A percentile compares a stretch with the other conserved stretches of the same genome.
These are phyloP conservation scores for Tortricodes alternella DNA, from an alignment of 2,888 invertebrate species.

Conservation along the genomic window DNA sequence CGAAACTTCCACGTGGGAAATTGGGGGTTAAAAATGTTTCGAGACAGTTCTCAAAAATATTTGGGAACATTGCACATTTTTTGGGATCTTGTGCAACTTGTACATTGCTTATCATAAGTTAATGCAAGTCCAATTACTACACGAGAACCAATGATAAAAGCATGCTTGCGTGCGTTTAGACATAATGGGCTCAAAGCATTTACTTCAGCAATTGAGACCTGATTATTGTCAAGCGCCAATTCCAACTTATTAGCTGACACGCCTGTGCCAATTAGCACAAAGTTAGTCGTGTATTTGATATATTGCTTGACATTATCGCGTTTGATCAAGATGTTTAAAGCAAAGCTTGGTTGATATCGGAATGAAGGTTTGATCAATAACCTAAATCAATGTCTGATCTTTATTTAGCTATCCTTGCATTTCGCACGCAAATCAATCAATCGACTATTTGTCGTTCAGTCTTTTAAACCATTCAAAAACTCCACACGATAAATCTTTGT, in stretches of 20 bases:
- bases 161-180: slow-evolving; percentile 16
- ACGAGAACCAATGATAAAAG: slow-evolving; percentile 21
- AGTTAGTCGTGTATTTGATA: slow-evolving; percentile 6
- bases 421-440: neutral
- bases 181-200: slow-evolving; percentile 31
- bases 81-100: too few species aligned
- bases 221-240: slow-evolving; percentile 35
- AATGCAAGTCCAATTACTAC: neutral
- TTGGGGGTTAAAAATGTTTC: too few species aligned
- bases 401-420: neutral
- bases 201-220: slow-evolving; percentile 32
- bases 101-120: too few species aligned
- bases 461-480: too few species aligned
- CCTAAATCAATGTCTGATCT: slow-evolving; percentile 5
- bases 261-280: slow-evolving; percentile 1
- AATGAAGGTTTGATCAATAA: slow-evolving; percentile 17
- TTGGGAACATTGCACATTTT: too few species aligned
- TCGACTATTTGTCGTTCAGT: neutral
- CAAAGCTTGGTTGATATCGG: slow-evolving; percentile 1
- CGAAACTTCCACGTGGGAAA: too few species aligned
- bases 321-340: neutral
- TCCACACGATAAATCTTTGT: too few species aligned
- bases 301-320: slow-evolving; percentile 11
- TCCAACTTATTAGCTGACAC: slow-evolving; percentile 26
- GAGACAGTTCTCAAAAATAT: too few species aligned